phyloP scores from a whole-genome alignment of 2,113 vertebrate genomes.

The Panurus biarmicus region DNA sequence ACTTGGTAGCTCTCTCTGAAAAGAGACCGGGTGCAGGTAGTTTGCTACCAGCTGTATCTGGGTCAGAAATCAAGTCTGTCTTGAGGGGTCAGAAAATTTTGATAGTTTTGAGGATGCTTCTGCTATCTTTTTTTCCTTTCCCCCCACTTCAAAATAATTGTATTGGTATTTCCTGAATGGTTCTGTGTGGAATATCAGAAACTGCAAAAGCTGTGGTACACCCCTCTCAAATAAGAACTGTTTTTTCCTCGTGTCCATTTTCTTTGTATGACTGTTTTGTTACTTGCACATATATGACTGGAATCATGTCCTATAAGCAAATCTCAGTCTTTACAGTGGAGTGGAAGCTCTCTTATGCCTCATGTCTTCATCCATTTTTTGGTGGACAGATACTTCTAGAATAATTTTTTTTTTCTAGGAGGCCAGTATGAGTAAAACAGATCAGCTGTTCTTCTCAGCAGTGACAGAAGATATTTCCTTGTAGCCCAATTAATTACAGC shows the following conservation, averaged over 20 bases:
- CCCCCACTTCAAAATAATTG: accelerated
- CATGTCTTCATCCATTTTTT: not conserved
- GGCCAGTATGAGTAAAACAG: not conserved
- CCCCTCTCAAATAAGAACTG: not conserved
- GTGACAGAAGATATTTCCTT: not conserved
- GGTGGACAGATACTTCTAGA: not conserved
- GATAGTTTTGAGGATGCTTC: not conserved
- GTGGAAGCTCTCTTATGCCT: not conserved
- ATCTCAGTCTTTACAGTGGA: not conserved
- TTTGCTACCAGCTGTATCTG: not conserved
- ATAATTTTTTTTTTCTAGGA: not conserved
- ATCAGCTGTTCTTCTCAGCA: not conserved
- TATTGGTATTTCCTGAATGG: not conserved
- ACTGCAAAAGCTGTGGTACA: not conserved
- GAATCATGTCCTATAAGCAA: not conserved
- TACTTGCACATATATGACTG: not conserved
- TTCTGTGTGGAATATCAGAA: not conserved
- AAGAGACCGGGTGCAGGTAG: no score
- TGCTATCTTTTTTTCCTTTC: accelerated
- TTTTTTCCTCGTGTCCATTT: not conserved
- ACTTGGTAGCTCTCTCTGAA: accelerated
- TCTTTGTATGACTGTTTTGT: not conserved
- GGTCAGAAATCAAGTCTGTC: not conserved
- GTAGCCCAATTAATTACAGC: not conserved
- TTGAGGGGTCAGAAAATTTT: not conserved